Conservation (phyloP, 2,888 invertebrate species). For the Lycaena phlaeas region DNA sequence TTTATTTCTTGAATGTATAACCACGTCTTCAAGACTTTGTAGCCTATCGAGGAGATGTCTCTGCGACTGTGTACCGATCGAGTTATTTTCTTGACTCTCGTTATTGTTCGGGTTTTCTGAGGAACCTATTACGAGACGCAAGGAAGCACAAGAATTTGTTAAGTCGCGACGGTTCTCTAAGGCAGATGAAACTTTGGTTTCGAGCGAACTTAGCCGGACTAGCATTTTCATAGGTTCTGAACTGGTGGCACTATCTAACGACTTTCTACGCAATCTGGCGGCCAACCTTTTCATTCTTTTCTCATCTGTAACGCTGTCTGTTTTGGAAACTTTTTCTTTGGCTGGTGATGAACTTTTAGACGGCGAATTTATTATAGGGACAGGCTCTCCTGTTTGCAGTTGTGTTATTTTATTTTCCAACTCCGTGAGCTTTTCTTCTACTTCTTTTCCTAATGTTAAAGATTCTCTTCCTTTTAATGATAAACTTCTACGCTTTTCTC, state of each 20-base stretch:
- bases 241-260: slow-evolving; percentile 83
- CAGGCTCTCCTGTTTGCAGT: slow-evolving; percentile 69
- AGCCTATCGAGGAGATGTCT: slow-evolving; percentile 73
- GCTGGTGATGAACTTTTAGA: slow-evolving; percentile 69
- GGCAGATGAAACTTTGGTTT: slow-evolving; percentile 81
- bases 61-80: slow-evolving; percentile 64
- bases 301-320: slow-evolving; percentile 59
- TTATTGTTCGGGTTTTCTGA: slow-evolving; percentile 45
- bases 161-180: slow-evolving; percentile 54
- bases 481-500: slow-evolving; percentile 85
- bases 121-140: slow-evolving; percentile 53
- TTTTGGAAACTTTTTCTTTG: slow-evolving; percentile 69
- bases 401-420: slow-evolving; percentile 83
- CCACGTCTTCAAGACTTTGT: slow-evolving; percentile 74
- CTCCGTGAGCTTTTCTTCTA: slow-evolving; percentile 88
- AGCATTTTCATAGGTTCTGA: slow-evolving; percentile 87
- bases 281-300: slow-evolving; percentile 67
- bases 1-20: slow-evolving; percentile 77
- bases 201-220: slow-evolving; percentile 82
- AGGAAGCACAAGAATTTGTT: slow-evolving; percentile 72
- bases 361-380: slow-evolving; percentile 56
- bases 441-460: slow-evolving; percentile 84
- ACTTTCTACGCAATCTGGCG: slow-evolving; percentile 78
- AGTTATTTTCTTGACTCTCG: slow-evolving; percentile 39
- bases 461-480: slow-evolving; percentile 89